phyloP scores from a whole-genome alignment of 2,797 vertebrate genomes.

The Poliocrania exsul region DNA sequence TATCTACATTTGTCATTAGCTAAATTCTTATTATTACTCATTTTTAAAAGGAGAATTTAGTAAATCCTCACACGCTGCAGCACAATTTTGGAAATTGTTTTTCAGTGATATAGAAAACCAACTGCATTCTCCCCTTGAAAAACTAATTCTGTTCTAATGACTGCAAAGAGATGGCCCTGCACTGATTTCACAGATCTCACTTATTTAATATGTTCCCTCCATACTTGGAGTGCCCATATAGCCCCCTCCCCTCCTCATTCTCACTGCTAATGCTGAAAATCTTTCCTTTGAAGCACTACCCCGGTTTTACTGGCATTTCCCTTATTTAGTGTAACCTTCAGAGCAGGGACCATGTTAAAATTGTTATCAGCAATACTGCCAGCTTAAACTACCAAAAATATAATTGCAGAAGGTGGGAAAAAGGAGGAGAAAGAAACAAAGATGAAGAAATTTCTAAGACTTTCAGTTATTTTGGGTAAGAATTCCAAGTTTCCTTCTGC shows the following conservation, averaged over 20 bases:
- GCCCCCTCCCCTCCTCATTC: background rate
- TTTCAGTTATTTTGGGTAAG: background rate
- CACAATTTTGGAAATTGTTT: background rate
- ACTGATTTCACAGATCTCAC: conserved; percentile 21
- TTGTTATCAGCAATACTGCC: background rate
- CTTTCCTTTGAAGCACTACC: background rate
- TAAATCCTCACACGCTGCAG: conserved; percentile 38
- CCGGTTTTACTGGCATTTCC: background rate
- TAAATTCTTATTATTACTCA: conserved; percentile 20
- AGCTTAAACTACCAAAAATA: background rate
- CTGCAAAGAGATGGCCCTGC: background rate
- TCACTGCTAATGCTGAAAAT: background rate
- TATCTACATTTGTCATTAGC: conserved; percentile 38
- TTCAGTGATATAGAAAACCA: background rate
- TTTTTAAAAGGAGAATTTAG: conserved; percentile 14
- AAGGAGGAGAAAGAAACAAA: background rate
- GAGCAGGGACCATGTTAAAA: background rate
- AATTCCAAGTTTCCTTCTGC: background rate
- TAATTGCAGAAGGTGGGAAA: background rate
- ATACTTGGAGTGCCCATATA: background rate
- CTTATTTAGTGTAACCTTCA: conserved; percentile 12
- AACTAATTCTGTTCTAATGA: conserved; percentile 3
- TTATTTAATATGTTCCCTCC: background rate
- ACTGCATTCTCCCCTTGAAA: background rate
- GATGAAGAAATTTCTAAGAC: background rate